A percentile compares a stretch with the other conserved stretches of the same genome.
These are phyloP conservation scores for Linnaemya tessellans DNA, from an alignment of 2,888 invertebrate species.

Conservation along the genomic window DNA sequence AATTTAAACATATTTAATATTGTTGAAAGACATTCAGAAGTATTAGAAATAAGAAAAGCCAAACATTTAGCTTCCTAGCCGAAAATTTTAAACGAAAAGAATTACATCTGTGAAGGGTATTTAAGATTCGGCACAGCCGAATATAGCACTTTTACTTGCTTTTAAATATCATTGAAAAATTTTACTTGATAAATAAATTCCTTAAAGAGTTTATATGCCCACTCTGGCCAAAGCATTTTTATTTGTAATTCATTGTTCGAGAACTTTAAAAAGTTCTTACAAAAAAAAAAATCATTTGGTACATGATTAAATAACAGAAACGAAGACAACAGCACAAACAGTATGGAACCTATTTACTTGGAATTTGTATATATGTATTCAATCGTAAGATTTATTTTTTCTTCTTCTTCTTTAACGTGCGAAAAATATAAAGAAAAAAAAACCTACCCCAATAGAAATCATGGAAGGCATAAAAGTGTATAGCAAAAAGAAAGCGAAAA, in stretches of 20 bases:
- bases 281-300: conserved; percentile 50
- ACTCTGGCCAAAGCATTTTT: background rate
- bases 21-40: no score
- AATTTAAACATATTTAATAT: no score
- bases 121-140: no score
- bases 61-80: no score
- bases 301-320: background rate
- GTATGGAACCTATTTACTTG: background rate
- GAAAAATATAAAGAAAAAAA: conserved; percentile 18
- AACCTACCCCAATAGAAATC: conserved; percentile 66
- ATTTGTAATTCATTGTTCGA: conserved; percentile 22
- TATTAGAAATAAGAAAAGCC: no score
- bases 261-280: conserved; percentile 36
- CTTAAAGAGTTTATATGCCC: background rate
- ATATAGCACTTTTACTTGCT: no score
- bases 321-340: background rate
- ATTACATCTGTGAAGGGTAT: no score
- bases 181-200: background rate
- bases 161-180: no score
- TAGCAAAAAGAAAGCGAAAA: conserved; percentile 28
- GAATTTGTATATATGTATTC: background rate
- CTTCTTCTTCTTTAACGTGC: background rate
- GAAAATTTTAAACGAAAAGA: no score
- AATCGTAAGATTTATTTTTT: background rate
- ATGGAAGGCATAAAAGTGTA: conserved; percentile 24